phyloP scores from a whole-genome alignment of 2,888 invertebrate genomes.

The Nasonovia ribisnigri region DNA sequence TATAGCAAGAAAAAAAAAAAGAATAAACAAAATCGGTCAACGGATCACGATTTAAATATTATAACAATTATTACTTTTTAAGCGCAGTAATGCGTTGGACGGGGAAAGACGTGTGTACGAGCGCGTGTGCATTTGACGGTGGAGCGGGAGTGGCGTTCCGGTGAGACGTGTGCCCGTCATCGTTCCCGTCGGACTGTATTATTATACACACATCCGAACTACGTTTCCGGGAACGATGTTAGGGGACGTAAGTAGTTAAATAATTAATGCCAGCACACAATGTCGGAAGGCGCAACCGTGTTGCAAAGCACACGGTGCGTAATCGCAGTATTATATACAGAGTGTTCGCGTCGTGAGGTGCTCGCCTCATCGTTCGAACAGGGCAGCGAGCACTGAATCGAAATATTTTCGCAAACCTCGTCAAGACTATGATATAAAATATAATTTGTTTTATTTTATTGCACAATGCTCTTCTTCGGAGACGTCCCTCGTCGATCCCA shows the following conservation, averaged over 20 bases:
- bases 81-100: background rate
- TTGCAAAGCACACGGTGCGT: background rate
- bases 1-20: no score
- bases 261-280: background rate
- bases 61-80: no score
- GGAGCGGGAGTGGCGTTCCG: background rate
- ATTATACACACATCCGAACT: background rate
- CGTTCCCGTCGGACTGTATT: background rate
- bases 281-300: background rate
- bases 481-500: background rate
- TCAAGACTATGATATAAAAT: background rate
- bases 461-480: background rate
- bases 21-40: no score
- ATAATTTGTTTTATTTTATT: no score
- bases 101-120: background rate
- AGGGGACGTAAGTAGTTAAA: slow-evolving; percentile 17
- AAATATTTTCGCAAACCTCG: background rate
- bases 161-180: background rate
- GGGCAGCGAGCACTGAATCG: background rate
- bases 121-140: background rate
- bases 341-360: background rate
- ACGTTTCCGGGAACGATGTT: background rate
- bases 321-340: background rate
- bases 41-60: no score
- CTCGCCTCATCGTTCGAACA: background rate